Evolutionary conservation across 2,797 vertebrate species (phyloP), one percentile per base, ranked within the genome.

Genomic region (Ctenopoma kingsleyae): DNA sequence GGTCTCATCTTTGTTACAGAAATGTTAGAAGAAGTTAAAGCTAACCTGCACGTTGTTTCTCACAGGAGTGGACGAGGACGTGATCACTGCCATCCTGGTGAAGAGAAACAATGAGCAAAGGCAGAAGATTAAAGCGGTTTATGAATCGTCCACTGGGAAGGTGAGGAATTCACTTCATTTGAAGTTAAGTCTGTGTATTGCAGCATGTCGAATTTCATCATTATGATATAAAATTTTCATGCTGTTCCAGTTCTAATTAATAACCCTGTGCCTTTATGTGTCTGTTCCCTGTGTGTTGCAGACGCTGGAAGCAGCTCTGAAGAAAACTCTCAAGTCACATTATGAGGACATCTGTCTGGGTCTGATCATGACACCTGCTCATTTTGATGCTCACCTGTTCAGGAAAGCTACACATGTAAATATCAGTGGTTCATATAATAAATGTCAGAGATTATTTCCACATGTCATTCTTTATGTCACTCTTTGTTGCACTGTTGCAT

Each of bases 121-220:
- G 22, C 98, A 99, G 62, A 94, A 95, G 76, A 97, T 97, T 79
- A 97, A 97, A 89, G 85, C 82, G 0, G 94, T 95, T 2, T 99
- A 96, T 71, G 94, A 96, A 66, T 88, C 94, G 17, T 78, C 82
- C 19, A 86, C 84, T 46, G 96, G 95, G 67, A 88, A 96, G 91
- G 97, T 98, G 75, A 74, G 83, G 67, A 8, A 23, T 49, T 22
- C 6, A 8, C 49, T 55, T 46, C 7, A 40, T 41, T 17, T 43
- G 16, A 60, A 17, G 25, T 36, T 10, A 36, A 36, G 35, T 32
- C 23, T 23, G 4, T 27, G 25, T 27, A 27, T 5, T 32, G 30
- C 30, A 32, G 30, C 30, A 9, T 32, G 30, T 27, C 25, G 25
- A 27, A 35, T 35, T 8, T 35, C 32, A 35, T 32, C 32, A 25